Evolutionary conservation across 2,797 vertebrate species (phyloP).

Genomic region (Delichon dasypus): DNA sequence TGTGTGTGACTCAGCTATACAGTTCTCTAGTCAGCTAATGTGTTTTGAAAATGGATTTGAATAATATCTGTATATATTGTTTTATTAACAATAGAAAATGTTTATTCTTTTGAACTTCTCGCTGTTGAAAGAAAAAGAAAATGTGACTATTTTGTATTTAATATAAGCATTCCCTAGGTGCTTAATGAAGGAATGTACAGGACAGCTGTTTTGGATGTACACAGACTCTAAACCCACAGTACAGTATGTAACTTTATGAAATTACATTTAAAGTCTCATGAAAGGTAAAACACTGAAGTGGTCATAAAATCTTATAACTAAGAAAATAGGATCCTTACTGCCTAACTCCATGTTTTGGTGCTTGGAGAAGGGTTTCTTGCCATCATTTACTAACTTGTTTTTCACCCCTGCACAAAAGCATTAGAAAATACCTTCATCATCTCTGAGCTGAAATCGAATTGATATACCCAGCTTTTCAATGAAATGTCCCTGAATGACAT

Average conservation of each 20-base stretch:
- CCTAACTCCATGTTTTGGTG: not conserved
- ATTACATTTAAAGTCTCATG: not conserved
- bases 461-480: not conserved
- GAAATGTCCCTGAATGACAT: not conserved
- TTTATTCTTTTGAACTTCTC: conserved; percentile 21
- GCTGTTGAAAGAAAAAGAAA: not conserved
- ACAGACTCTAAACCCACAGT: not conserved
- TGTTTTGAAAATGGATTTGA: conserved; percentile 19
- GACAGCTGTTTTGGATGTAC: not conserved
- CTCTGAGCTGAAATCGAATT: not conserved
- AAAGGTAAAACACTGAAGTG: conserved; percentile 2
- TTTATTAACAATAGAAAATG: conserved; percentile 6
- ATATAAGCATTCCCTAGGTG: not conserved
- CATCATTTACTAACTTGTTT: not conserved
- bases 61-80: not conserved
- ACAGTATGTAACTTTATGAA: conserved; percentile 6
- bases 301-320: not conserved
- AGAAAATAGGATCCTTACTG: not conserved
- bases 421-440: not conserved
- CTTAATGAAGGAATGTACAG: not conserved
- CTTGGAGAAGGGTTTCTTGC: not conserved
- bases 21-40: not conserved
- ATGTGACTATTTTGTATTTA: not conserved
- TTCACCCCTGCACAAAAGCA: not conserved
- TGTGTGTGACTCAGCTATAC: not conserved